Base-by-base conservation (phyloP, 2,888 invertebrate species). In the Trisateles emortualis region DNA sequence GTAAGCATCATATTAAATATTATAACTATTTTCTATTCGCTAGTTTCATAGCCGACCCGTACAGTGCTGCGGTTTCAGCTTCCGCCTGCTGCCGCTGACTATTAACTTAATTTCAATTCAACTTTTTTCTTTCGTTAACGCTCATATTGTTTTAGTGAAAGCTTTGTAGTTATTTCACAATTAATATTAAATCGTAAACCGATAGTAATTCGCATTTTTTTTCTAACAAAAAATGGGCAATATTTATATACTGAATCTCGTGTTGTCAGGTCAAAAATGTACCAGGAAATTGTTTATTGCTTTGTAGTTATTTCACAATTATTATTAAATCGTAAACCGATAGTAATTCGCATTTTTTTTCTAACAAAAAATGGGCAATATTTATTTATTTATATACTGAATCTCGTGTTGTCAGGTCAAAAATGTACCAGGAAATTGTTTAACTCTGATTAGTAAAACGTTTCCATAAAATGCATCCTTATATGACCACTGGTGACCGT, bases 21-120 rank as follows among this genome's bases (percentile, higher is more conserved):
- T n/a, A n/a, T n/a, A 41, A 51, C 53, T 53, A 50, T 52, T 53
- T 30, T 30, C 11, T 38, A 36, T 14, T 52, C 71, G 74, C 72
- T 40, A 38, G 42, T 73, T 78, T 78, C 52, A 65, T 76, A 70
- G 79, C 81, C 76, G 47, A 57, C 32, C 48, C 68, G 73, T 70
- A 72, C 55, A 51, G 67, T 75, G 73, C 74, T 79, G 86, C 78
- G 86, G 86, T 84, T 81, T 79, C 76, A 73, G 69, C 75, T 75
- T 72, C 74, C 78, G 75, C 73, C 79, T 75, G 74, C 78, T 80
- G 80, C 79, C 79, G 76, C 83, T 81, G 83, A 83, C 84, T 86
- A 83, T 85, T 86, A 84, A 86, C 83, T 86, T 87, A 86, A 86
- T 86, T 87, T 80, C 74, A 78, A 80, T 80, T 77, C 78, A 72